phyloP scores from a whole-genome alignment of 2,888 invertebrate species.

The Julus scanicus region DNA sequence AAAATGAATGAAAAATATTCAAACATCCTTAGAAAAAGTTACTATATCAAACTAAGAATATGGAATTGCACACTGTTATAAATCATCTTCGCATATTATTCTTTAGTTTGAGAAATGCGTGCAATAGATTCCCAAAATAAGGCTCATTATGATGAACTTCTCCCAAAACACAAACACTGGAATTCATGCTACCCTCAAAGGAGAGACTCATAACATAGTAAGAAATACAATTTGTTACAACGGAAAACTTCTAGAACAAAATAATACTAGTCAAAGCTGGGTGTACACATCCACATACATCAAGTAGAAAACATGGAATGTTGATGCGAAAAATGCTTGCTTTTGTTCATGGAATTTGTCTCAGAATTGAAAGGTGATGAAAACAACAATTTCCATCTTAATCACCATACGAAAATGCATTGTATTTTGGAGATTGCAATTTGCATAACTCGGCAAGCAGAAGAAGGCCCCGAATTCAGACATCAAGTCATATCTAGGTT shows the following conservation, averaged over 20 bases:
- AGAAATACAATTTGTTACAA: background rate
- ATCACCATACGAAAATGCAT: background rate
- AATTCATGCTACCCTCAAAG: background rate
- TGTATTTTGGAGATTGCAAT: background rate
- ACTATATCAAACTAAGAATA: background rate
- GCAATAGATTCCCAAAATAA: background rate
- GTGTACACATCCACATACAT: background rate
- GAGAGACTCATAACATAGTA: background rate
- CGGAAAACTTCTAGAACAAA: background rate
- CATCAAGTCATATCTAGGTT: background rate
- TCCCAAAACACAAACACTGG: background rate
- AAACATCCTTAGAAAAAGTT: too few species aligned
- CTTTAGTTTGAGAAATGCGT: background rate
- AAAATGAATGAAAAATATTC: too few species aligned
- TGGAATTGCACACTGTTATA: background rate
- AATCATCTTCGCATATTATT: background rate
- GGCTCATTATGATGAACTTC: background rate
- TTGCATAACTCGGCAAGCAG: background rate
- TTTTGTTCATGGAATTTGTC: background rate
- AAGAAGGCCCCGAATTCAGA: background rate
- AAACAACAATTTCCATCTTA: background rate
- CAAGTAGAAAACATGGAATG: background rate
- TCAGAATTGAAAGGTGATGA: background rate
- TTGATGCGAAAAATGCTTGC: background rate
- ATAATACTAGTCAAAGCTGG: slow-evolving; percentile 44